Evolutionary conservation across 2,113 vertebrate genomes (phyloP).

Genomic region (Melanotaenia duboulayi): DNA sequence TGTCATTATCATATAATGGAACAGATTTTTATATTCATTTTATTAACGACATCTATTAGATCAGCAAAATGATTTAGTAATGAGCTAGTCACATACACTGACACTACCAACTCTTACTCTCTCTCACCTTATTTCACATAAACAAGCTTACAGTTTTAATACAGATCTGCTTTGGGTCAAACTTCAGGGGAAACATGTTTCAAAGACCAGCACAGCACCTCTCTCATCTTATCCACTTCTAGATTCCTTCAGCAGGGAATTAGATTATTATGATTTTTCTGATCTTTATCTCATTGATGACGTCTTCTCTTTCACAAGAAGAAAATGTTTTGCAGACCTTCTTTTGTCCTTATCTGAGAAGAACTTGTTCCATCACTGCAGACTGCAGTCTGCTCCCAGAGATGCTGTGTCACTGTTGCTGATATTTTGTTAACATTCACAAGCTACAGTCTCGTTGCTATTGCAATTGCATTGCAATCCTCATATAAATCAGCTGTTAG

Average conservation of each 20-base stretch:
- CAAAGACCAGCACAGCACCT: conserved; percentile 33
- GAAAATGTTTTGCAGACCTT: conserved; percentile 14
- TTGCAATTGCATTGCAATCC: neutral
- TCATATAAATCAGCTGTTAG: conserved; percentile 5
- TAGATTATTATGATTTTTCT: conserved; percentile 30
- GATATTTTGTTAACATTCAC: conserved; percentile 27
- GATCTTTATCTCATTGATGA: conserved; percentile 20
- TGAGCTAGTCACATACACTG: neutral
- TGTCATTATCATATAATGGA: too few species aligned
- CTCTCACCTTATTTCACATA: too few species aligned
- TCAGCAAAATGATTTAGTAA: neutral
- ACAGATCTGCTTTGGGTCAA: conserved; percentile 28
- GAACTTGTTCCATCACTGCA: conserved; percentile 36
- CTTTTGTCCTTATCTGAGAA: conserved; percentile 42
- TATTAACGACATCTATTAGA: too few species aligned
- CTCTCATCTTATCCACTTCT: conserved; percentile 50
- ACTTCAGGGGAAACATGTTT: conserved; percentile 47
- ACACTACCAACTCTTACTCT: too few species aligned
- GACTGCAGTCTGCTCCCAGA: conserved; percentile 35
- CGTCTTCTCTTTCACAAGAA: conserved; percentile 18
- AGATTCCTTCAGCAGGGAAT: conserved; percentile 35
- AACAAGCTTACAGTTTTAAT: conserved; percentile 9
- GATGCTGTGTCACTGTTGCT: conserved; percentile 64
- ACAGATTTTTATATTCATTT: too few species aligned
- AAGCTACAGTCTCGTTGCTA: conserved; percentile 9